phyloP scores from a whole-genome alignment of 2,797 vertebrate species.

The Neosalanx taihuensis region DNA sequence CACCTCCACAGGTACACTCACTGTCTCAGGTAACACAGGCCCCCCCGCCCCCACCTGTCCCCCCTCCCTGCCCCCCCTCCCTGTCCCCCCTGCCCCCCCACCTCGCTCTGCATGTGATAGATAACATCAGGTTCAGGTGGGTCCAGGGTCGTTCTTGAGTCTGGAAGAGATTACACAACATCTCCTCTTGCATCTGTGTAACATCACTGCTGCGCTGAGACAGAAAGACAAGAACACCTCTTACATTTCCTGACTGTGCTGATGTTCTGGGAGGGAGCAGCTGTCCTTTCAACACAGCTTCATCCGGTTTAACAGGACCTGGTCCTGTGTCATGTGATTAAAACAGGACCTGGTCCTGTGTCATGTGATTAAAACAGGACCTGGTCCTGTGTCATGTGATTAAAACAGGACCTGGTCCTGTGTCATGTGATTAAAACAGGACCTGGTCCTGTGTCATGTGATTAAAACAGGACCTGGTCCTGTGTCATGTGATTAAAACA shows the following conservation, averaged over 20 bases:
- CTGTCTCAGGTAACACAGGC: background rate
- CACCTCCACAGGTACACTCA: background rate
- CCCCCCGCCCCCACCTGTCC: background rate
- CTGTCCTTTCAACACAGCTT: slow-evolving; percentile 23
- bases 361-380: too few relatives aligned
- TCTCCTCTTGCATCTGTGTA: background rate
- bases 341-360: too few relatives aligned
- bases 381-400: too few relatives aligned
- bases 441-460: too few relatives aligned
- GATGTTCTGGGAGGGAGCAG: too few relatives aligned
- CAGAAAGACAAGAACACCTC: slow-evolving; percentile 23
- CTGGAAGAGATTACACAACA: background rate
- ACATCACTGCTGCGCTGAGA: too few relatives aligned
- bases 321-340: slow-evolving; percentile 12
- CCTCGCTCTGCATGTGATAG: background rate
- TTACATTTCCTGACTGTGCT: slow-evolving; percentile 40
- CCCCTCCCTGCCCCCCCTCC: background rate
- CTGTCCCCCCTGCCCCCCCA: background rate
- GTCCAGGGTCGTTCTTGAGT: background rate
- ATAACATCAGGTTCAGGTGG: slow-evolving; percentile 30
- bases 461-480: too few relatives aligned
- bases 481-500: too few relatives aligned
- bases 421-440: too few relatives aligned
- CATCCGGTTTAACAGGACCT: slow-evolving; percentile 1
- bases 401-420: too few relatives aligned